Evolutionary conservation across 1,140 invertebrate genomes (phyloP), one percentile per base, ranked within the genome.

Genomic region (Linepithema humile): DNA sequence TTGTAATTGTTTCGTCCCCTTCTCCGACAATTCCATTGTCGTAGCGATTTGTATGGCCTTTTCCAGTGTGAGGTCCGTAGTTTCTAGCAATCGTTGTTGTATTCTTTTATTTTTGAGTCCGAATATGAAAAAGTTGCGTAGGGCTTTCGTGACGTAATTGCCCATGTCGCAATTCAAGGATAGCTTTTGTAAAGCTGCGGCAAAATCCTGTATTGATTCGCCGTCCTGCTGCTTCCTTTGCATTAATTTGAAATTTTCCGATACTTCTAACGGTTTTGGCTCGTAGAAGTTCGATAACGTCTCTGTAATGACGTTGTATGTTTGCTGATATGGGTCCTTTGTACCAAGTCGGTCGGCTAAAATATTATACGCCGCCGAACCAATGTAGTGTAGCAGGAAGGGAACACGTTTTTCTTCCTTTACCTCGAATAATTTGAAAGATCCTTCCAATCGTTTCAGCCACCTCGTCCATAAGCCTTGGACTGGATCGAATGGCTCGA

Each of bases 381-480:
- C 83, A 38, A 87, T 43, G 40, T 82, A 85, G 50, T 87, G 70
- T 60, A 87, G 12, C 29, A 85, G n/a, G n/a, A n/a, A n/a, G n/a
- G n/a, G n/a, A 48, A 15, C 40, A 73, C 1, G 15, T 15, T 3
- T 17, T 20, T n/a, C 55, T 57, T 12, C 60, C 35, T 12, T 57
- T 70, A 2, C 55, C 72, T 12, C n/a, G n/a, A n/a, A 70, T 26
- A 7, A 82, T 70, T 26, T 83, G 77, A 9, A 84, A 77, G 15
- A 90, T 4, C 83, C 85, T 82, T 90, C 74, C 43, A 90, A 62
- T 3, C 84, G 65, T 70, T 83, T 40, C 3, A 90, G 15, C 87
- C 85, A 88, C 2, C 87, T 60, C 5, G 53, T 12, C 85, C 87
- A 88, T 9, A 17, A 35, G 35, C 7, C n/a, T 62, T n/a, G n/a